A percentile compares a stretch with the other conserved stretches of the same genome.
phyloP scores from a whole-genome alignment of 2,113 vertebrate genomes.

The Sinocyclocheilus anshuiensis region DNA sequence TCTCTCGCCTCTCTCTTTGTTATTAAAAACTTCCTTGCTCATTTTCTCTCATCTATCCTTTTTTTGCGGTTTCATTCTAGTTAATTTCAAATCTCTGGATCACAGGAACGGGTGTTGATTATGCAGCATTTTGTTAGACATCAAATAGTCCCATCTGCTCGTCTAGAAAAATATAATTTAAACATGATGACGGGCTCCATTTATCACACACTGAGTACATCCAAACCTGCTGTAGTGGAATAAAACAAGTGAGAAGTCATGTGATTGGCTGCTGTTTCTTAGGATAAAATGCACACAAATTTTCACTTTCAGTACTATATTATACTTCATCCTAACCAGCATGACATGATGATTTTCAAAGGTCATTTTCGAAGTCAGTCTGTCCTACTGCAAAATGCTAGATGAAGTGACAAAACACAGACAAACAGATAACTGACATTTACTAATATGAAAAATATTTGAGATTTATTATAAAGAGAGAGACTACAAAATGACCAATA shows the following conservation, averaged over 20 bases:
- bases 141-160: constrained; percentile 32
- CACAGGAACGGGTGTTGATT: constrained; percentile 33
- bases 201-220: not conserved
- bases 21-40: not conserved
- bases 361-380: not conserved
- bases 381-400: not conserved
- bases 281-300: not conserved
- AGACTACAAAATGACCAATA: not conserved
- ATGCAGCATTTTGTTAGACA: constrained; percentile 29
- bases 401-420: not conserved
- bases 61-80: not conserved
- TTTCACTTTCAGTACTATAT: not conserved
- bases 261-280: not conserved
- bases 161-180: constrained; percentile 26
- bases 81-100: constrained; percentile 30
- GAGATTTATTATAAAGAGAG: not conserved
- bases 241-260: not conserved
- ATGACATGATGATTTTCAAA: not conserved
- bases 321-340: not conserved
- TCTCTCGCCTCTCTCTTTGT: not conserved
- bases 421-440: not conserved
- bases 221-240: not conserved
- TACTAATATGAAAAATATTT: not conserved
- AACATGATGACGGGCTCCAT: constrained; percentile 24
- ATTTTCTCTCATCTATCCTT: constrained; percentile 1